Conservation (phyloP, 2,797 vertebrate species). For the Peromyscus nudipes region DNA sequence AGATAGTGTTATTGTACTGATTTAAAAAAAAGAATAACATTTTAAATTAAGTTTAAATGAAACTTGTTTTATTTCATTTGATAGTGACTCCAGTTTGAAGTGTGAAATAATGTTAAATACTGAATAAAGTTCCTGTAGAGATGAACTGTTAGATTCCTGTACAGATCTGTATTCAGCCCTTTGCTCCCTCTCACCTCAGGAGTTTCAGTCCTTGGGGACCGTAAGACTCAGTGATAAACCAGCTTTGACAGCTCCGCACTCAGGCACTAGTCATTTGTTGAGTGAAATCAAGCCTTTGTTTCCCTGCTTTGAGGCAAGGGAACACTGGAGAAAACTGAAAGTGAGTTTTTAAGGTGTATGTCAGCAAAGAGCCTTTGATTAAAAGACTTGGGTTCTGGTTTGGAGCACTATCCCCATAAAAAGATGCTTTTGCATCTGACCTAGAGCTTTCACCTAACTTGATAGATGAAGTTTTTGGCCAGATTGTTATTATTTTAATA, state of each 20-base stretch:
- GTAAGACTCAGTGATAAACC: not conserved
- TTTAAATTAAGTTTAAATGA: conserved; percentile 61
- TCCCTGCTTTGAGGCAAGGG: not conserved
- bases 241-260: conserved; percentile 44
- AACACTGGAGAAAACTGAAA: conserved; percentile 19
- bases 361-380: conserved; percentile 44
- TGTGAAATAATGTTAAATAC: not conserved
- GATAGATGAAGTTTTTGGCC: conserved; percentile 43
- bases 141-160: conserved; percentile 17
- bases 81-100: not conserved
- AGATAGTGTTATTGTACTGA: conserved; percentile 20
- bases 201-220: conserved; percentile 40
- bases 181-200: not conserved
- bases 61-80: conserved; percentile 32
- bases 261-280: conserved; percentile 20
- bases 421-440: conserved; percentile 33
- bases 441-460: conserved; percentile 51
- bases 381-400: conserved; percentile 44
- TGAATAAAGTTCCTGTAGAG: conserved; percentile 7
- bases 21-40: not conserved
- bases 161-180: not conserved
- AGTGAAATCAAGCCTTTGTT: conserved; percentile 17
- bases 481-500: conserved; percentile 52
- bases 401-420: not conserved
- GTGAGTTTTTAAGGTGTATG: conserved; percentile 31